Conservation (phyloP, 2,888 invertebrate species). For the Lithosia quadra region DNA sequence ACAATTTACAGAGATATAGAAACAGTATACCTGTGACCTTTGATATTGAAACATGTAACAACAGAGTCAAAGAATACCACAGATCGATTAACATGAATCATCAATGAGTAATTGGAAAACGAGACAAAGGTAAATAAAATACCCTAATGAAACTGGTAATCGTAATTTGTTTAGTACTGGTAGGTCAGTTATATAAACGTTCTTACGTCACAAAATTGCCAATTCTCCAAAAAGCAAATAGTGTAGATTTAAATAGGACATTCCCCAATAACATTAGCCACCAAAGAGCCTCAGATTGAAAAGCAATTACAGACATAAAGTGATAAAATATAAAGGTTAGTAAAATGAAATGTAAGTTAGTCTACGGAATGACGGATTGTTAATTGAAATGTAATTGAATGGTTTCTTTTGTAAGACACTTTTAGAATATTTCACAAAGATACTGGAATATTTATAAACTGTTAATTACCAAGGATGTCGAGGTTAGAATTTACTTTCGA, state of each 20-base stretch:
- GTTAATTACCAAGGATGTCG: conserved; percentile 36
- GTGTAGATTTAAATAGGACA: too few relatives aligned
- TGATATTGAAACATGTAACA: conserved; percentile 44
- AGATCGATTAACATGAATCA: conserved; percentile 21
- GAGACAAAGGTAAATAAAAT: background rate
- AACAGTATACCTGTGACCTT: conserved; percentile 62
- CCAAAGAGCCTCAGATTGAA: background rate
- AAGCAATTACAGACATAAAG: background rate
- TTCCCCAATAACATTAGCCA: too few relatives aligned
- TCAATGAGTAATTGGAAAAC: conserved; percentile 4
- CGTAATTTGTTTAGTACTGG: background rate
- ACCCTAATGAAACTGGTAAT: background rate
- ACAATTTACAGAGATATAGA: conserved; percentile 62
- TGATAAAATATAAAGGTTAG: too few relatives aligned
- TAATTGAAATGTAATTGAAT: conserved; percentile 13
- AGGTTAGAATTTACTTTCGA: conserved; percentile 44
- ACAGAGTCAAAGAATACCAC: conserved; percentile 36
- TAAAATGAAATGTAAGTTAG: background rate
- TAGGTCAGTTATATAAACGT: background rate
- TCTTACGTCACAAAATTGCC: background rate
- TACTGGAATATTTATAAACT: conserved; percentile 21
- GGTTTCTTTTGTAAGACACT: conserved; percentile 1
- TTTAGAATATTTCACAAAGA: conserved; percentile 14
- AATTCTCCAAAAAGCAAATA: background rate
- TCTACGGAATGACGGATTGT: background rate